phyloP scores from a whole-genome alignment of 2,888 invertebrate species.

The Chirona hameri region DNA sequence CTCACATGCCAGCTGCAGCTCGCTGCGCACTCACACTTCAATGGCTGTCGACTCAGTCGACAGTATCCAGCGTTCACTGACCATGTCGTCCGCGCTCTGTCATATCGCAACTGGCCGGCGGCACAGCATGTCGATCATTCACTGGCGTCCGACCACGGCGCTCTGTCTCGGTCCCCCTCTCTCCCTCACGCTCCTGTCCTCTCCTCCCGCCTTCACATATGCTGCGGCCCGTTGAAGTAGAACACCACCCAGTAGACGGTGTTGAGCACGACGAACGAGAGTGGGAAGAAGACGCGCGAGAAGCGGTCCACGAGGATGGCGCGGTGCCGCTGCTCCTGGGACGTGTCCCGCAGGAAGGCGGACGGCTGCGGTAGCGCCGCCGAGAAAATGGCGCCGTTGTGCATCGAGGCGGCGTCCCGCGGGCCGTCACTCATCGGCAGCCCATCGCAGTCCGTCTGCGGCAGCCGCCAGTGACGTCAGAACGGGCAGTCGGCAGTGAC shows the following conservation, averaged over 20 bases:
- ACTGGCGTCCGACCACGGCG: no score
- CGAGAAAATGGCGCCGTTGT: constrained; percentile 28
- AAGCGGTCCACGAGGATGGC: constrained; percentile 41
- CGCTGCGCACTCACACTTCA: no score
- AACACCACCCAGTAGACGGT: constrained; percentile 44
- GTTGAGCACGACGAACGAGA: constrained; percentile 44
- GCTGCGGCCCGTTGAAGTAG: constrained; percentile 38
- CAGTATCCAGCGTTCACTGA: no score
- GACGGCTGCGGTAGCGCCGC: constrained; percentile 12
- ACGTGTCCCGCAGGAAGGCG: constrained; percentile 13
- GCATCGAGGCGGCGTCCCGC: background rate
- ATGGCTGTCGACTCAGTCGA: no score
- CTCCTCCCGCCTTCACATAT: no score
- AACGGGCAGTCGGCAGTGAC: background rate
- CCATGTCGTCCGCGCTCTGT: no score
- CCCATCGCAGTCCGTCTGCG: background rate
- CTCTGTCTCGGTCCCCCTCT: no score
- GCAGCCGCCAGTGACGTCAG: background rate
- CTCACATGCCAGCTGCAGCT: no score
- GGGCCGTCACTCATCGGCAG: constrained; percentile 23
- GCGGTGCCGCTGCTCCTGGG: constrained; percentile 37
- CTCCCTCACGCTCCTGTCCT: no score
- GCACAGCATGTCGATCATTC: no score
- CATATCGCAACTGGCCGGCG: no score
- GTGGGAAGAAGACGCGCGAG: constrained; percentile 44